Base-by-base conservation (phyloP, 1,140 invertebrate genomes). In the Protaetia brevitarsis region DNA sequence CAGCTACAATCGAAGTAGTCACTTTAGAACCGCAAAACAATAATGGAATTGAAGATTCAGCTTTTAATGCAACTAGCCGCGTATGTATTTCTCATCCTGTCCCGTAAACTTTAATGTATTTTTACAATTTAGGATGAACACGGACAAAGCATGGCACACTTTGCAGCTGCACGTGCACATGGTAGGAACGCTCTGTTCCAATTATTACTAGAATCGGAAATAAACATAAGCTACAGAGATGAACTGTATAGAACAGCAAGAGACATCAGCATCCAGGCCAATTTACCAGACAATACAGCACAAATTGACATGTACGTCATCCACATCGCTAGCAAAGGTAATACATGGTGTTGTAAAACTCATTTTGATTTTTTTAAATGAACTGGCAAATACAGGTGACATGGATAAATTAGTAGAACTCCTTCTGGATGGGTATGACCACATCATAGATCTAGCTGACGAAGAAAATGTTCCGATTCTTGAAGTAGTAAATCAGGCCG, bases 141-240 rank as follows among this genome's bases (percentile, higher is more conserved):
- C 69, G 93, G 93, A 0, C 91, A 94, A 76, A 93, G 88, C 45
- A 89, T 94, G 82, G 77, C 95, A n/a, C 94, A 96, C 78, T 94
- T 93, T 78, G 91, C 92, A 1, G 90, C 90, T 0, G 86, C 89
- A 0, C 83, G 91, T 16, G 84, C 89, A 0, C 91, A 93, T 76
- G 85, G 88, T 0, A 83, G 88, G 29, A 89, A 91, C 64, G 89
- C 88, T 0, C 80, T 94, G 4, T 88, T 89, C 72, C 87, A 92
- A 65, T 77, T 94, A 2, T 81, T 95, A 0, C 82, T 90, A 73
- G 91, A 94, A 73, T 85, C 88, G 0, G 87, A 89, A 67, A 85
- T 91, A 11, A 92, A 90, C 73, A 80, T 95, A 30, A 89, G 85
- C 0, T 89, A 85, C 68, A 82, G 94, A 45, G 94, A 97, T 76